Evolutionary conservation across 2,888 invertebrate species (phyloP), one percentile per base, ranked within the genome.

Genomic region (Amiota communis): DNA sequence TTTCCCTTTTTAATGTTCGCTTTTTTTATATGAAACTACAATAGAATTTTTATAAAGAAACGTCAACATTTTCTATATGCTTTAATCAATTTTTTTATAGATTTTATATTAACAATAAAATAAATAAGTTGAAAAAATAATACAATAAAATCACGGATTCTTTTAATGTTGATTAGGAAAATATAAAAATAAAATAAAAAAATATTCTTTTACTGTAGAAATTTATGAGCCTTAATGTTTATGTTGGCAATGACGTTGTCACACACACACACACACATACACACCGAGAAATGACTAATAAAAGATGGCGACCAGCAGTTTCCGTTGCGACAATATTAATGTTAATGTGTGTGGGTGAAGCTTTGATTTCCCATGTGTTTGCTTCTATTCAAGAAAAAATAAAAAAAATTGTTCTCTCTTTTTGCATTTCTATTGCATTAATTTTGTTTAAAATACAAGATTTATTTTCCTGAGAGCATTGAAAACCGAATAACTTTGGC

Each of bases 281-380:
- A 36, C 6, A 36, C 2, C 2, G 2, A 23, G 2, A 23, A 36
- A 36, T 36, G 36, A 36, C 36, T 36, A 6, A 17, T 71, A 73
- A 73, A 72, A 64, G 71, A 71, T 75, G 79, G 74, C 74, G 72
- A 78, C 80, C 81, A 82, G 80, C 81, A 83, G 79, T 84, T 82
- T 82, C 82, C 80, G 72, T 63, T 77, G 71, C 75, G 75, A 10
- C 73, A 70, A 64, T 68, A 15, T 63, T 49, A 56, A 15, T 64
- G 46, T 53, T 53, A 68, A 69, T 65, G 61, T 75, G 67, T 48
- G 12, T 64, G 63, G 72, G 70, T 23, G 53, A 59, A 64, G 36
- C 68, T 64, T 72, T 71, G 46, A 72, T 65, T 75, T 73, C 74
- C 65, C 71, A 72, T 70, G 65, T 77, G 70, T 65, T 85, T 79